These are phyloP conservation scores for Apodemus agrarius DNA, from an alignment of 2,797 vertebrate species.

Conservation along the genomic window DNA sequence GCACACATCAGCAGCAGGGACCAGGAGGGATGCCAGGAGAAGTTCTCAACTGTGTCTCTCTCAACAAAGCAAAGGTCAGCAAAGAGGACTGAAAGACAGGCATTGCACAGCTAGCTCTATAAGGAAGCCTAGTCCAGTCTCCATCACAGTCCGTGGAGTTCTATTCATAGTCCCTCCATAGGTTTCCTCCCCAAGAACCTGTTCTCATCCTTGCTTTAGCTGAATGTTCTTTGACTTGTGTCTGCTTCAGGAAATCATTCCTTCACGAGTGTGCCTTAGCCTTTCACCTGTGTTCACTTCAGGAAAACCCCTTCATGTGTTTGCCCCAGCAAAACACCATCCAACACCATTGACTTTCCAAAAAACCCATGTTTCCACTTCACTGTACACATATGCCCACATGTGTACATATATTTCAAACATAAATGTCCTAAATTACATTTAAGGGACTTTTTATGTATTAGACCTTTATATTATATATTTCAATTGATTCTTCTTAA, in stretches of 20 bases:
- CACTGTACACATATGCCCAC: background rate
- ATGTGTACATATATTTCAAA: background rate
- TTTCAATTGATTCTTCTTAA: slow-evolving; percentile 37
- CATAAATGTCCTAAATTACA: background rate
- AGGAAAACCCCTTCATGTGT: background rate
- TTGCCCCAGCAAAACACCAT: background rate
- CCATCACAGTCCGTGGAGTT: background rate
- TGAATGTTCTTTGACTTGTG: background rate
- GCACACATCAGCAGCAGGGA: background rate
- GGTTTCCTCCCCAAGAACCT: background rate
- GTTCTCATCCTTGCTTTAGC: background rate
- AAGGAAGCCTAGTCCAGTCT: background rate
- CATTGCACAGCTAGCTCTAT: background rate
- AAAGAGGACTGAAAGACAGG: background rate
- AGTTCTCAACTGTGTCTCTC: background rate
- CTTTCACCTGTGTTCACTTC: background rate
- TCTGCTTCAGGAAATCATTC: background rate
- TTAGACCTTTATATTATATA: background rate
- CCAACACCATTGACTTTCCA: background rate
- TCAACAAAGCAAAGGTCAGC: background rate
- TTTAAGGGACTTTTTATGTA: background rate
- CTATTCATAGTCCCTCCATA: background rate
- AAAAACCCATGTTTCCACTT: background rate
- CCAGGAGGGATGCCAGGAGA: background rate
- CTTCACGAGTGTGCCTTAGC: background rate